Conservation (phyloP, 1,140 invertebrate species). For the Lepidurus packardi region DNA sequence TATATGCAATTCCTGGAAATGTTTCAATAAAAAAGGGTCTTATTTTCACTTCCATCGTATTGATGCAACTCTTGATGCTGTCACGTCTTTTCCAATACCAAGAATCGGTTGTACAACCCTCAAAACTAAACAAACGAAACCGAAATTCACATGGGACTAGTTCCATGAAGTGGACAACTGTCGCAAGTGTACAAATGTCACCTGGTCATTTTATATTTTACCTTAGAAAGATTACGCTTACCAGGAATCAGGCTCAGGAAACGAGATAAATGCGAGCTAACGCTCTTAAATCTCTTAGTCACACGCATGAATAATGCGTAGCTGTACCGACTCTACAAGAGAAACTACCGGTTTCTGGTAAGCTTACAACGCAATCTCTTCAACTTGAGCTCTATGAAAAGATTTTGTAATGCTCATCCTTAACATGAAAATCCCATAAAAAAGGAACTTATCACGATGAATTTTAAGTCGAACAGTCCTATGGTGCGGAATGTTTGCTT, state of each 20-base stretch:
- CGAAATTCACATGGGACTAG: neutral
- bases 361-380: too few relatives aligned
- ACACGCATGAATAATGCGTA: neutral
- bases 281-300: neutral
- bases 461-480: too few relatives aligned
- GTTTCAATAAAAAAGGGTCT: neutral
- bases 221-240: neutral
- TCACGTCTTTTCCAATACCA: neutral
- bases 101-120: neutral
- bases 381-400: too few relatives aligned
- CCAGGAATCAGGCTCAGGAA: neutral
- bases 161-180: neutral
- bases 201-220: neutral
- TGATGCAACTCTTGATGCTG: neutral
- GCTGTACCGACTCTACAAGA: neutral
- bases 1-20: neutral
- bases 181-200: neutral
- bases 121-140: neutral
- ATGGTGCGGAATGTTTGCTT: too few relatives aligned
- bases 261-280: neutral
- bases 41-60: neutral
- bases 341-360: neutral
- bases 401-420: too few relatives aligned
- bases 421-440: too few relatives aligned
- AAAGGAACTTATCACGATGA: too few relatives aligned